These are phyloP conservation scores for Tryphoninae sp. DNA, from an alignment of 2,888 invertebrate species.

Conservation along the genomic window DNA sequence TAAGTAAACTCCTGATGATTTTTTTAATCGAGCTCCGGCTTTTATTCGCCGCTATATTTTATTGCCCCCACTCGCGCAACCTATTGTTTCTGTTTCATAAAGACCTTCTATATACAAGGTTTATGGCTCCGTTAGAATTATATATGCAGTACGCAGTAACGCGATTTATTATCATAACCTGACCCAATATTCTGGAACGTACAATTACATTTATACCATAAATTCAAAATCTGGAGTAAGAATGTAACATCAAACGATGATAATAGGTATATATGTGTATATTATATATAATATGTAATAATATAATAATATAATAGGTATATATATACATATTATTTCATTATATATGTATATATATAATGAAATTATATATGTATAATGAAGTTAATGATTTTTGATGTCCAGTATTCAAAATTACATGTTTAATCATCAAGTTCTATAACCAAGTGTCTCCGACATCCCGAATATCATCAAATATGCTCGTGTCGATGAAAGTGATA, in stretches of 20 bases:
- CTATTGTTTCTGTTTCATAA: neutral
- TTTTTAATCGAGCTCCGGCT: constrained; percentile 3
- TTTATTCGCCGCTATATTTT: neutral
- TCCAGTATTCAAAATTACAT: neutral
- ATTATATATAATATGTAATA: no score
- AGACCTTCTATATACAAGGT: neutral
- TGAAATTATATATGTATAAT: no score
- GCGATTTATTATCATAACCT: neutral
- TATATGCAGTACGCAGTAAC: neutral
- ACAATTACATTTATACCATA: neutral
- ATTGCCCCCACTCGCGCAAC: constrained; percentile 28
- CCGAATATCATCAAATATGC: constrained; percentile 16
- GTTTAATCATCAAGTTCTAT: neutral
- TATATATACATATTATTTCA: no score
- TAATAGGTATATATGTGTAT: neutral
- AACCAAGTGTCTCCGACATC: constrained; percentile 14
- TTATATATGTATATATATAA: no score
- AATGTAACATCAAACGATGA: neutral
- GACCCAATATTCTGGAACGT: neutral
- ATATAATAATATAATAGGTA: neutral
- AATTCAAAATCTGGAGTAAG: neutral
- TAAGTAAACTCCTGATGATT: constrained; percentile 17
- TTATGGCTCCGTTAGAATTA: neutral
- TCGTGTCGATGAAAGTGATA: neutral
- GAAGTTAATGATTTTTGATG: no score